Evolutionary conservation across 2,797 vertebrate genomes (phyloP).

Genomic region (Chelonia mydas): DNA sequence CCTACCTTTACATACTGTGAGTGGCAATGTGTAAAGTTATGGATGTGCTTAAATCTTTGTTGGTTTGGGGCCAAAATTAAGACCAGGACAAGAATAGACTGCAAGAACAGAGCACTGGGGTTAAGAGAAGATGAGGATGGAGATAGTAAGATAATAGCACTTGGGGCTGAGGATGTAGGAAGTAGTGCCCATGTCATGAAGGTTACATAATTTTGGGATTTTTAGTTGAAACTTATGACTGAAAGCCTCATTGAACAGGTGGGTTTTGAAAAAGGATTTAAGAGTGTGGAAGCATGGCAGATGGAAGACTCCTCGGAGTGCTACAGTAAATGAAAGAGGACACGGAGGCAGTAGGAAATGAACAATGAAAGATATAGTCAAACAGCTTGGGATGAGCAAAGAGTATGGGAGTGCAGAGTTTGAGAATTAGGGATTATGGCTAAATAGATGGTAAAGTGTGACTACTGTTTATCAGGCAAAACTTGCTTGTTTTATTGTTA

Average conservation of each 20-base stretch:
- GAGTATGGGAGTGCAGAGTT: neutral
- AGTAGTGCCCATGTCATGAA: neutral
- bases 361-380: neutral
- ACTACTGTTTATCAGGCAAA: neutral
- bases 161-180: neutral
- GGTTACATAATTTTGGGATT: neutral
- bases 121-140: neutral
- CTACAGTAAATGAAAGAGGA: neutral
- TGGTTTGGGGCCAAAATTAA: neutral
- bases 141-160: rapidly evolving
- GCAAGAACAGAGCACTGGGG: neutral
- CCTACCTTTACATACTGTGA: neutral
- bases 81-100: rapidly evolving
- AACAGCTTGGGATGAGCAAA: neutral
- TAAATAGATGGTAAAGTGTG: neutral
- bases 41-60: neutral
- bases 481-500: neutral
- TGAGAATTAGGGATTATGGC: neutral
- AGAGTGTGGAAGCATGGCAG: neutral
- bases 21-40: neutral
- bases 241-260: neutral
- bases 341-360: neutral
- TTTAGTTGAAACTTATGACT: neutral
- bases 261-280: neutral
- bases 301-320: neutral